Evolutionary conservation across 2,797 vertebrate species (phyloP), one percentile per base, ranked within the genome.

Genomic region (Pelodytes ibericus): DNA sequence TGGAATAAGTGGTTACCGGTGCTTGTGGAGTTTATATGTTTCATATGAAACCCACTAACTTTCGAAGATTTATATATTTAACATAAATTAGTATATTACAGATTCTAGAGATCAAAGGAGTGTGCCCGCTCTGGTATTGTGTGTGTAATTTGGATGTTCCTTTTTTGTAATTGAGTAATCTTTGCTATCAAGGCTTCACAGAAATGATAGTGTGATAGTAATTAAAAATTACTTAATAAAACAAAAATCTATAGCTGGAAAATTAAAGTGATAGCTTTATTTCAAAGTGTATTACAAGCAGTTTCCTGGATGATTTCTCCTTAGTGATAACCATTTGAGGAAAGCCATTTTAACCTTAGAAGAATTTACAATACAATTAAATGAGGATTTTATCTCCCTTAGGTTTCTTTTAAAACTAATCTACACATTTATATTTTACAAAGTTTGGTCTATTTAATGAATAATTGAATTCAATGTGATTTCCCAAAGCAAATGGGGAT

Each of bases 321-420:
- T 33, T 25, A 69, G 36, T 69, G 30, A 69, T 69, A 31, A 56
- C 11, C 56, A 31, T 51, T 69, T 69, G 29, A 56, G 20, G 29
- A 69, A 69, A 69, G 49, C n/a, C 47, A 69, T 33, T 69, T 69
- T 56, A 68, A 53, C 49, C 66, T 53, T 53, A 33, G 49, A 71
- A 71, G 56, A 71, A 47, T 71, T 39, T 31, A 60, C 22, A 71
- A 71, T 71, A 60, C 56, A 71, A 60, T 60, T 47, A 60, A 71
- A 60, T 71, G n/a, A 29, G 57, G 25, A 56, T 69, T 61, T 71
- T 10, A 66, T 65, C 31, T 65, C 25, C 53, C 71, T 31, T 69
- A 71, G 69, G 69, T 71, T 74, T 47, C 49, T 58, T 74, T 73
- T 57, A 16, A 57, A 44, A 65, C 51, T 57, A 73, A 71, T 71